Conservation (phyloP, 2,797 vertebrate genomes). For the Sebastes matsubarae region DNA sequence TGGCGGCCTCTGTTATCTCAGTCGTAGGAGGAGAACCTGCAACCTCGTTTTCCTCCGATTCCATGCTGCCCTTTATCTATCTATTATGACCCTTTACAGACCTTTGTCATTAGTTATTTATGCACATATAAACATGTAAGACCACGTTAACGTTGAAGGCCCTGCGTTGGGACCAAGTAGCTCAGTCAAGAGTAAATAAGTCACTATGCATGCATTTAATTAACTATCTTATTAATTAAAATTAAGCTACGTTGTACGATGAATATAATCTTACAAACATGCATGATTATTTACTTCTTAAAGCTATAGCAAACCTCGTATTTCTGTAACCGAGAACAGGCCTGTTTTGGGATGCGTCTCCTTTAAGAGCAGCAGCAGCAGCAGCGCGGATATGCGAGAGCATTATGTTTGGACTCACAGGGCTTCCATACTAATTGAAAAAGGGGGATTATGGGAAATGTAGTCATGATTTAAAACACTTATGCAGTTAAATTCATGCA, state of each 20-base stretch:
- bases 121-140: background rate
- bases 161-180: constrained; percentile 10
- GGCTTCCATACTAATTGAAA: constrained; percentile 22
- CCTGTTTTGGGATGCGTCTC: constrained; percentile 41
- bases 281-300: constrained; percentile 48
- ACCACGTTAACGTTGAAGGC: constrained; percentile 9
- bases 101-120: background rate
- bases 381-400: background rate
- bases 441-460: constrained; percentile 3
- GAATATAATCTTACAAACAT: constrained; percentile 21
- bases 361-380: constrained; percentile 49
- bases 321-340: constrained; percentile 14
- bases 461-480: background rate
- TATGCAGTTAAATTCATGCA: background rate
- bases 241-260: background rate
- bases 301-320: constrained; percentile 59
- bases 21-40: background rate
- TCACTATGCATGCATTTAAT: background rate
- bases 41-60: constrained; percentile 5
- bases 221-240: background rate
- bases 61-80: constrained; percentile 2
- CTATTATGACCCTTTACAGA: background rate
- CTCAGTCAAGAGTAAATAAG: background rate
- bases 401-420: background rate
- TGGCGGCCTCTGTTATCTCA: constrained; percentile 23